Base-by-base conservation (phyloP, 2,797 vertebrate genomes). In the Hydrocynus forskahlii region DNA sequence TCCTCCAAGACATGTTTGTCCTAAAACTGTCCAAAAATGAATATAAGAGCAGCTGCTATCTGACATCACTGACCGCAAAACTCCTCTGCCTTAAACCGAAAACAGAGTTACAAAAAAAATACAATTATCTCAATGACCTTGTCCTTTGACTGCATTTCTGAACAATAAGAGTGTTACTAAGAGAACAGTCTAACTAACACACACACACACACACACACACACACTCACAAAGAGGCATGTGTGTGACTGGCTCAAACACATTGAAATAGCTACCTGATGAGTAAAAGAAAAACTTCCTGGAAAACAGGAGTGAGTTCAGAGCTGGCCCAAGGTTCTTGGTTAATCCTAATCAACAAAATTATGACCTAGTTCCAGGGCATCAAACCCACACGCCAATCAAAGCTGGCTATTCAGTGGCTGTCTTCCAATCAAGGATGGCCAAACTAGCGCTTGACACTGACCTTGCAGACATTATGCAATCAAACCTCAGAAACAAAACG, bases 61-160 rank as follows among this genome's bases (percentile, higher is more conserved):
- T 63, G 25, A 78, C 64, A 45, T 75, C 10, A 68, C 63, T 81
- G 76, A 68, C 43, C 54, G 68, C 43, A 78, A 81, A 75, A 43
- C 5, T 43, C 7, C n/a, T n/a, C n/a, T 50, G 48, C 68, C 48
- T n/a, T 60, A 64, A n/a, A 75, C 59, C 77, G 43, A 35, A 50
- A 50, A 64, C 69, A 62, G 67, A 66, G 60, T 64, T 29, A 6
- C 70, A 80, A 75, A 79, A 83, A 19, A 71, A 74, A 70, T 50
- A 67, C 35, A 74, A 83, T 86, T 68, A 79, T 78, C 63, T 78
- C 29, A 35, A 17, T 84, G 83, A 72, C 84, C 86, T 86, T 86
- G 86, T 86, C 21, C 79, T 81, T 48, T 70, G 64, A 23, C 64
- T 73, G 75, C 71, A 80, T 62, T 82, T 81, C 83, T 77, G 69